Evolutionary conservation across 2,797 vertebrate genomes (phyloP), one percentile per base, ranked within the genome.

Genomic region (Falco cherrug): DNA sequence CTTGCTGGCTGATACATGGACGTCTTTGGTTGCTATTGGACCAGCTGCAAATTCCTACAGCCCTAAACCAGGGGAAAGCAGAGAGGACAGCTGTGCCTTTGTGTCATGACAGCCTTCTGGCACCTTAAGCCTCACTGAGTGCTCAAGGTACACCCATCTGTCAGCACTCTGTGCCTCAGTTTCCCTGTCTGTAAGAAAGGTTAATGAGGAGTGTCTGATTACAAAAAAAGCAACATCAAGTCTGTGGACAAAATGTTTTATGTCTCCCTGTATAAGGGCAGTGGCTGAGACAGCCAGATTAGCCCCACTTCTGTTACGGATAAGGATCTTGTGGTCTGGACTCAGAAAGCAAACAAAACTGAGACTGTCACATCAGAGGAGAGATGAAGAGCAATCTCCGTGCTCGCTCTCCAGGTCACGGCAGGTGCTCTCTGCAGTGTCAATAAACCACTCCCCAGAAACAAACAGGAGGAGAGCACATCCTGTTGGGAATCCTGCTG

Each of bases 371-470:
- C 25, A 64, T 28, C 75, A 69, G 43, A 37, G 1, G n/a, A 80
- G 28, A 41, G 77, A 21, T 21, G 35, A 1, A 79, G 63, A 63
- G 48, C 35, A 53, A 79, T 51, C 51, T 22, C 86, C 24, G 16
- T 16, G 37, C 43, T 61, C 33, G 56, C 81, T 56, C 69, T 54
- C 6, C 45, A 61, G 54, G 47, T 60, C 81, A 73, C 0, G 2
- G 37, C 0, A 1, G 53, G 60, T 64, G n/a, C 33, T 81, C 35
- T 53, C 35, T 25, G 56, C 61, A 80, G 41, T 43, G 64, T 53
- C 77, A 82, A 78, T 68, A 93, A 92, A 94, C 65, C 87, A 51
- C 89, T 75, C 89, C 89, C 69, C 57, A 93, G 75, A n/a, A 89
- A 60, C 61, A 93, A 93, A 85, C 57, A 80, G 64, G 43, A 56